Percentiles rank a stretch among this genome's conserved stretches.
These are phyloP conservation scores for Strongylocentrotus purpuratus DNA, from an alignment of 35 echinoderm and acorn worm species.

Conservation along the genomic window DNA sequence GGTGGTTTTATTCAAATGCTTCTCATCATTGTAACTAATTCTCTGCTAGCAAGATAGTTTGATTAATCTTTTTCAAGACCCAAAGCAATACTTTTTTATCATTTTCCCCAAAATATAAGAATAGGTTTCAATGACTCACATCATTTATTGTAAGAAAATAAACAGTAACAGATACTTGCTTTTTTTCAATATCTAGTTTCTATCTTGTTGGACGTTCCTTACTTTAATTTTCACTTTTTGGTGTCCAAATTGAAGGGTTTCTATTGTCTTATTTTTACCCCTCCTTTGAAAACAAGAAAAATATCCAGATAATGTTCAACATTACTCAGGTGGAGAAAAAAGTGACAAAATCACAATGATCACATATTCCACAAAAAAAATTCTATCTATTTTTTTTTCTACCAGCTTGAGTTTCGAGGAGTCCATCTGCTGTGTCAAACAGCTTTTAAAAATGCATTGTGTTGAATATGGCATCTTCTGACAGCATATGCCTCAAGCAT, in stretches of 20 bases:
- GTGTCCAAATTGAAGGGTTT: neutral
- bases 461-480: neutral
- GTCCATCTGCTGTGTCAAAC: neutral
- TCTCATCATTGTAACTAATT: neutral
- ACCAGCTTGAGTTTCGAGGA: neutral
- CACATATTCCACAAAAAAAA: constrained; percentile 12
- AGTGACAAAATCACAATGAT: neutral
- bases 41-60: neutral
- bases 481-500: neutral
- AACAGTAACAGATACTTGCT: neutral
- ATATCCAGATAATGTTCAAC: constrained; percentile 5
- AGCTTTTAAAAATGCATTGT: neutral
- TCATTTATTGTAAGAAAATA: neutral
- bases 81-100: too few relatives aligned
- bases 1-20: too few relatives aligned
- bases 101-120: too few relatives aligned
- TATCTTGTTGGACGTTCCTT: neutral
- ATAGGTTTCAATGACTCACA: neutral
- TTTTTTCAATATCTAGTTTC: neutral
- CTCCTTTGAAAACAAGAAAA: neutral
- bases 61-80: neutral
- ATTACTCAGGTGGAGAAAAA: neutral
- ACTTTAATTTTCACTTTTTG: neutral
- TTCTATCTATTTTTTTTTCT: neutral
- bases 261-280: neutral